Evolutionary conservation across 2,113 vertebrate species (phyloP), one percentile per base, ranked within the genome.

Genomic region (Ammodytes marinus): DNA sequence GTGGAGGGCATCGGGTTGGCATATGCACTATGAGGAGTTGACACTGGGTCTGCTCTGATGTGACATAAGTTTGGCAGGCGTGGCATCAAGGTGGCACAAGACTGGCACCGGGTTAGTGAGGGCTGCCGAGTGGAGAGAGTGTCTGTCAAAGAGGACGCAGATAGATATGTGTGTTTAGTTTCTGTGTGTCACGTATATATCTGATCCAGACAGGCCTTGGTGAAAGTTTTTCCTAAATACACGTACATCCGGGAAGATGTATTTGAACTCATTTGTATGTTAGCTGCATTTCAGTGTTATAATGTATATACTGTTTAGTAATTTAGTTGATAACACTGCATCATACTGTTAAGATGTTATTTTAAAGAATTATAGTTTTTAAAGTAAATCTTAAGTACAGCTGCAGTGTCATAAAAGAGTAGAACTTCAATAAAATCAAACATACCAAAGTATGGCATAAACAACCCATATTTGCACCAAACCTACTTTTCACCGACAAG

Each of bases 51-150:
- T 75, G 84, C 76, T 82, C 89, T 80, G 88, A 92, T 77, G 88
- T 88, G 93, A 93, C 93, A 93, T 72, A 84, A 90, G 86, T 90
- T 92, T 94, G 93, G 93, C 93, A 93, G 80, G 59, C 79, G 49
- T 58, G 92, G 79, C 90, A 59, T 91, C 74, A 86, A 91, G 88
- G 91, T 93, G 91, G 88, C 89, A 68, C 19, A 73, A 80, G 89
- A 89, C 84, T 88, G 90, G 90, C 91, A 85, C 52, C 47, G 79
- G 92, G 92, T 90, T 85, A 88, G 86, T 73, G 82, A 87, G 83
- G 85, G 82, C 68, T 83, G 76, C 83, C 2, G 87, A 61, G 54
- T 14, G 80, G 80, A 85, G 80, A 85, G 64, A 66, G 85, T 74
- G 85, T 83, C 86, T 85, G 80, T 86, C 70, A 61, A 8, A 66